Evolutionary conservation across 2,888 invertebrate genomes (phyloP).

Genomic region (Drosophila neonasuta): DNA sequence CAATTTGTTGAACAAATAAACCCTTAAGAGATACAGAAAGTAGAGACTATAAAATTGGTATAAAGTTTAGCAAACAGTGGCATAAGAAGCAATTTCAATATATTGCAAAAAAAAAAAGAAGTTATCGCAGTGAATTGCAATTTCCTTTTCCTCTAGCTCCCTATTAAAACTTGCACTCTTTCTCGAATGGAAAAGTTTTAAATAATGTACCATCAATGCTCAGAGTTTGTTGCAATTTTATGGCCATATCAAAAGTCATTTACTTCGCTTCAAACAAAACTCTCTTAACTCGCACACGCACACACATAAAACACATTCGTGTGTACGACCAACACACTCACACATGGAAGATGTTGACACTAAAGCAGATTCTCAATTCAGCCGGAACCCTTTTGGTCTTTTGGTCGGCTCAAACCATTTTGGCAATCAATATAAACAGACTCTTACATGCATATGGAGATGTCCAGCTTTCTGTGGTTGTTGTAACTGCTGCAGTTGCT

Average conservation of each 20-base stretch:
- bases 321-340: neutral
- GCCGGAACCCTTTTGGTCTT: conserved; percentile 66
- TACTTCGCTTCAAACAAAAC: conserved; percentile 32
- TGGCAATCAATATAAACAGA: conserved; percentile 62
- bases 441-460: conserved; percentile 41
- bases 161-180: no score
- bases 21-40: no score
- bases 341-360: conserved; percentile 44
- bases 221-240: conserved; percentile 2
- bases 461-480: conserved; percentile 23
- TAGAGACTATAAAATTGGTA: no score
- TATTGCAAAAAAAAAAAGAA: no score
- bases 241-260: conserved; percentile 24
- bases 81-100: no score
- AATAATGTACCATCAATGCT: conserved; percentile 1
- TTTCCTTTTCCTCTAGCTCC: no score
- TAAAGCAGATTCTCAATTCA: conserved; percentile 49
- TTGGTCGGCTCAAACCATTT: conserved; percentile 61
- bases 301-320: neutral
- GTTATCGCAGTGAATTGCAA: no score
- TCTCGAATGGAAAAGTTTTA: neutral
- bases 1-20: no score
- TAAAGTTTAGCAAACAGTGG: no score
- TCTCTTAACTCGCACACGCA: conserved; percentile 29
- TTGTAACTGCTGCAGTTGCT: neutral